Evolutionary conservation across 2,113 vertebrate species (phyloP), one percentile per base, ranked within the genome.

Genomic region (Myotis lucifugus): DNA sequence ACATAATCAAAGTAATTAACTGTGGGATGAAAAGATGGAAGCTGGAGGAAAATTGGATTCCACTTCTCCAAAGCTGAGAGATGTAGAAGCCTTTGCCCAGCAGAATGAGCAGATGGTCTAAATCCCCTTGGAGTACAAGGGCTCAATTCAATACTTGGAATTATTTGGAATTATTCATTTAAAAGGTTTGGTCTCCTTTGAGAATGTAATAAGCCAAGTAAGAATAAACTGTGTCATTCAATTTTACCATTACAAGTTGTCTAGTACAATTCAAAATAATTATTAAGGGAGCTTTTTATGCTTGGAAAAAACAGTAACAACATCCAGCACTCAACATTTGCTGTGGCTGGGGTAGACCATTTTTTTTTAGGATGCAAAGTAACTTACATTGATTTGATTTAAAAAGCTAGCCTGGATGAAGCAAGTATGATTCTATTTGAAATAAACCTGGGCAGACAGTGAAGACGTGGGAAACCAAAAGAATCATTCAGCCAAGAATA

Each of bases 261-360:
- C 21, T 76, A 87, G 17, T 70, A 23, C 34, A 6, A 79, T 64
- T 92, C 69, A 93, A 94, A 92, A 73, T 50, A 73, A 1, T 56
- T 97, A 95, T 95, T 95, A 85, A 88, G 46, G 32, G 77, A 91
- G 89, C 92, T 86, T 87, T 97, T 96, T 96, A 93, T 96, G 69
- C 54, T 91, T 95, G 90, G 70, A 93, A 93, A 97, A 96, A 91
- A 92, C 85, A 97, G 82, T 74, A 86, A 40, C 86, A 94, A 93
- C 64, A 95, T 98, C 96, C 85, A 94, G 92, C 50, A 94, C 94
- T 98, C 97, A 97, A 98, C 95, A 91, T 89, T 83, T 37, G 37
- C 29, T 89, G 10, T 67, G 54, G 17, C 32, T 83, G 34, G 10
- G 54, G 2, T 61, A 74, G 42, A 74, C 13, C 14, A 32, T 92